Evolutionary conservation across 2,797 vertebrate genomes (phyloP).

Genomic region (Balearica regulorum): DNA sequence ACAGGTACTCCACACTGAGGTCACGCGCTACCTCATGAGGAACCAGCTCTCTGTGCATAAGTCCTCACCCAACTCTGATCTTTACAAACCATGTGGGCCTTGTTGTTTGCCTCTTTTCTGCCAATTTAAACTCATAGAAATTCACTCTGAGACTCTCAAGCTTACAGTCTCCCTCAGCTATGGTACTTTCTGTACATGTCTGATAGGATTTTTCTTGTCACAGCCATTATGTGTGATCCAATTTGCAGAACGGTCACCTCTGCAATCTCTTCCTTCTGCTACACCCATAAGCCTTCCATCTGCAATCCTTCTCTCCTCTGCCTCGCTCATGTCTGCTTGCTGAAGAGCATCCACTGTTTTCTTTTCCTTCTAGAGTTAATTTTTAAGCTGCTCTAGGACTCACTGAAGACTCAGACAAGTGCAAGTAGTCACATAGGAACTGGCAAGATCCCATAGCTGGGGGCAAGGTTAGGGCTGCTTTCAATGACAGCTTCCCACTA

Average conservation of each 20-base stretch:
- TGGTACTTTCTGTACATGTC: background rate
- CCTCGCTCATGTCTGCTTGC: rapidly evolving
- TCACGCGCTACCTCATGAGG: rapidly evolving
- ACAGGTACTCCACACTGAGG: background rate
- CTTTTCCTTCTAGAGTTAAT: background rate
- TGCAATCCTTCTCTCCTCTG: background rate
- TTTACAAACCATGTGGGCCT: background rate
- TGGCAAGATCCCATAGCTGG: background rate
- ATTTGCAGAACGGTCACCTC: background rate
- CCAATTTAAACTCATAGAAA: background rate
- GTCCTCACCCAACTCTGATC: background rate
- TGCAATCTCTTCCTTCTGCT: background rate
- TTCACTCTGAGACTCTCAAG: background rate
- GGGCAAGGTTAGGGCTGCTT: background rate
- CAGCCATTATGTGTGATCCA: background rate
- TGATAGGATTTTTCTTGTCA: background rate
- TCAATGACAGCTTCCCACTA: background rate
- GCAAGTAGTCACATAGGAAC: background rate
- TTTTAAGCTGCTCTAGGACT: background rate
- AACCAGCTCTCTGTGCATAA: background rate
- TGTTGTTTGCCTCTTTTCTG: background rate
- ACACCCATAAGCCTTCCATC: background rate
- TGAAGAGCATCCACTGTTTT: background rate
- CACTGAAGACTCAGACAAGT: background rate
- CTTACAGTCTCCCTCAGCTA: background rate